Evolutionary conservation across 2,113 vertebrate species (phyloP).

Genomic region (Poeciliopsis prolifica): DNA sequence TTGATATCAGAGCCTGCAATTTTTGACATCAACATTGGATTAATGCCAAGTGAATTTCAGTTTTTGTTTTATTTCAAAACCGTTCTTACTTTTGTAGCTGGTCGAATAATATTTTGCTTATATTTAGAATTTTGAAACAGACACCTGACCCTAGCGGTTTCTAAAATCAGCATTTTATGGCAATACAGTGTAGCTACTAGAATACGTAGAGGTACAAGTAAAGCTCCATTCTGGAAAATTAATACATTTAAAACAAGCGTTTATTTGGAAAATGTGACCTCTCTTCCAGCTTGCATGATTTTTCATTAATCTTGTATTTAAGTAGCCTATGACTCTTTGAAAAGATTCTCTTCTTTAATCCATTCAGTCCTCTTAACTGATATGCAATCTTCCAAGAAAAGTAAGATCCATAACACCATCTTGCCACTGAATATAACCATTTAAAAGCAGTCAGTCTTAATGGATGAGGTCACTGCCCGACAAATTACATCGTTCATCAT

Average conservation of each 20-base stretch:
- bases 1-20: background rate
- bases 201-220: background rate
- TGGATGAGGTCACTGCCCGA: slow-evolving; percentile 34
- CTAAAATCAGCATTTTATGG: background rate
- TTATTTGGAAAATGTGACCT: background rate
- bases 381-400: slow-evolving; percentile 26
- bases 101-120: background rate
- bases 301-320: background rate
- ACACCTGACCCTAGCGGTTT: background rate
- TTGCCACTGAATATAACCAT: slow-evolving; percentile 37
- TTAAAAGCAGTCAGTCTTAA: slow-evolving; percentile 33
- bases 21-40: background rate
- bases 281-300: background rate
- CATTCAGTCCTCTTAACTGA: slow-evolving; percentile 4
- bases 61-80: background rate
- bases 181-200: background rate
- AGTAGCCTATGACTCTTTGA: slow-evolving; percentile 1
- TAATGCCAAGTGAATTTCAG: background rate
- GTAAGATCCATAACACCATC: slow-evolving; percentile 4
- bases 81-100: background rate
- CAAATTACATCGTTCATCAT: slow-evolving; percentile 42
- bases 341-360: background rate
- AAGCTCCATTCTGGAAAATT: background rate
- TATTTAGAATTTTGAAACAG: background rate
- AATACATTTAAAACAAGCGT: background rate